Percentiles rank a stretch among this genome's conserved stretches.
Conservation (phyloP, 2,797 vertebrate genomes). For the Galaxias olidus region DNA sequence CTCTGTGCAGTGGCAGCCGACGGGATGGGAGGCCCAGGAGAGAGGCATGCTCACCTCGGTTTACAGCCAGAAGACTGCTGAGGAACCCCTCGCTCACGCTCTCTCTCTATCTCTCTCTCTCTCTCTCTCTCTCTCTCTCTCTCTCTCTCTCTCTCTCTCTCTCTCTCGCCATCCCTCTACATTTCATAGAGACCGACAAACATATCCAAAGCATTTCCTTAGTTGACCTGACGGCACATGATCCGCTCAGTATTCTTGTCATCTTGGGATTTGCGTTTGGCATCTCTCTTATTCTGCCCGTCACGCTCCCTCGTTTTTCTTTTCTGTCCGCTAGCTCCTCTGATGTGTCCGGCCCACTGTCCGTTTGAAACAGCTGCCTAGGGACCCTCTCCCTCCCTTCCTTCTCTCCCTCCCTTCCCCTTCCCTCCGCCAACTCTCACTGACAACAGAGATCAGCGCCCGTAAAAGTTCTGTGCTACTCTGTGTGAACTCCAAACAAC, state of each 20-base stretch:
- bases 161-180: no score
- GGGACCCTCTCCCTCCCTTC: constrained; percentile 51
- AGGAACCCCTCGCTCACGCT: not conserved
- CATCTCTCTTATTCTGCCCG: not conserved
- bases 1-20: not conserved
- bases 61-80: constrained; percentile 8
- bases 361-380: constrained; percentile 66
- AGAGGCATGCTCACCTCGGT: constrained; percentile 31
- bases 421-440: constrained; percentile 9
- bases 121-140: no score
- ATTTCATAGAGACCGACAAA: constrained; percentile 8
- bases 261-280: not conserved
- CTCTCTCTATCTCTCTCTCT: no score
- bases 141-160: no score
- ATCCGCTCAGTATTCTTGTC: constrained; percentile 65
- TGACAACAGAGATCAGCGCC: constrained; percentile 38
- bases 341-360: constrained; percentile 56
- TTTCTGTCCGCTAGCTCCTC: constrained; percentile 66
- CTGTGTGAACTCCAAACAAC: constrained; percentile 62
- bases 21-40: constrained; percentile 16
- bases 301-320: constrained; percentile 30
- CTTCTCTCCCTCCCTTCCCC: constrained; percentile 33
- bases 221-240: not conserved
- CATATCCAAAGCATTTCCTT: constrained; percentile 3
- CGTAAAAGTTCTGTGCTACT: constrained; percentile 67